Percentiles rank a stretch among this genome's conserved stretches.
Evolutionary conservation across 2,888 invertebrate genomes (phyloP).

Genomic region (Chrysolina americana): DNA sequence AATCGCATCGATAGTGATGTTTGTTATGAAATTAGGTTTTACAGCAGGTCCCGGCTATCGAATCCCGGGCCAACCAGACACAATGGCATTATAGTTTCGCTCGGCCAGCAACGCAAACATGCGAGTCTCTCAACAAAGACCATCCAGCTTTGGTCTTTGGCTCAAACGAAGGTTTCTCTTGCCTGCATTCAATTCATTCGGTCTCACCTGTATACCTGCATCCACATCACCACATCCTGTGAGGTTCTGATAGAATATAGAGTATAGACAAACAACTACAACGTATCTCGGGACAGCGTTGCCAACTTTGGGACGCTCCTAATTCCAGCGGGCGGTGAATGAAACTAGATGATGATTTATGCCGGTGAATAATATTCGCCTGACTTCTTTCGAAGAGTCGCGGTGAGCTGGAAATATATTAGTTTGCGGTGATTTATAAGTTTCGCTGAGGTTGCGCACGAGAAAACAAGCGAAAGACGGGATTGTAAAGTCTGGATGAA

Average conservation of each 20-base stretch:
- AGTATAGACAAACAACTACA: conserved; percentile 40
- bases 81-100: conserved; percentile 41
- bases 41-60: conserved; percentile 42
- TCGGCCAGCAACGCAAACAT: conserved; percentile 41
- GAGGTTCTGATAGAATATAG: conserved; percentile 41
- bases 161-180: conserved; percentile 49
- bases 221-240: conserved; percentile 68
- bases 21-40: conserved; percentile 44
- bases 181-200: conserved; percentile 68
- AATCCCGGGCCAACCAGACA: conserved; percentile 41
- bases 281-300: conserved; percentile 27
- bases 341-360: background rate
- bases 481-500: too few relatives aligned
- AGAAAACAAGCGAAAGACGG: too few relatives aligned
- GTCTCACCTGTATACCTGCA: conserved; percentile 69
- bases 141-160: conserved; percentile 59
- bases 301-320: background rate
- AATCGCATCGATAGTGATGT: conserved; percentile 39
- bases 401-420: too few relatives aligned
- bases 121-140: conserved; percentile 52
- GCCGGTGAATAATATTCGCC: too few relatives aligned
- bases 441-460: too few relatives aligned
- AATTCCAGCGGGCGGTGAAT: background rate
- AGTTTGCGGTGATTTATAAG: too few relatives aligned
- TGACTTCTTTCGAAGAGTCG: too few relatives aligned